A percentile compares a stretch with the other conserved stretches of the same genome.
Evolutionary conservation across 2,797 vertebrate genomes (phyloP).

Genomic region (Oreortyx pictus): DNA sequence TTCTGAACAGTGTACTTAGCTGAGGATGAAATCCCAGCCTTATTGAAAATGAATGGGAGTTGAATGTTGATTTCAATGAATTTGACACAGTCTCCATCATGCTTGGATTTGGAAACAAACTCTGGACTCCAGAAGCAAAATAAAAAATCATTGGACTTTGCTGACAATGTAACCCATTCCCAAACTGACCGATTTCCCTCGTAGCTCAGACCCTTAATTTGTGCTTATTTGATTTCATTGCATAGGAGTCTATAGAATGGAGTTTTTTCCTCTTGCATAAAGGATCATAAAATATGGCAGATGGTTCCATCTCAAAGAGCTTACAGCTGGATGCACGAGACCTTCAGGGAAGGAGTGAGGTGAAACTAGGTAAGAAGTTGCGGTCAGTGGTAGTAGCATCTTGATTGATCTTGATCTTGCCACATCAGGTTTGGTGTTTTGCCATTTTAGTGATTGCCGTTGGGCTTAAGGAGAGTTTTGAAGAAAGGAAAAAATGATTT

Average conservation of each 20-base stretch:
- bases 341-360: background rate
- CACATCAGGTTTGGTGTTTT: background rate
- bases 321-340: background rate
- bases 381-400: background rate
- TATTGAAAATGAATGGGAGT: background rate
- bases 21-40: background rate
- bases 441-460: background rate
- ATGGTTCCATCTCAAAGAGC: background rate
- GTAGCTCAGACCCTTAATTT: background rate
- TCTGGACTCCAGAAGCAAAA: background rate
- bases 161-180: background rate
- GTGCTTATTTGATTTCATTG: background rate
- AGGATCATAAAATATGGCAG: background rate
- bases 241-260: background rate
- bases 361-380: background rate
- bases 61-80: background rate
- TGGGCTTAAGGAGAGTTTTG: background rate
- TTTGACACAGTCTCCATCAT: background rate
- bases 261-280: background rate
- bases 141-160: background rate
- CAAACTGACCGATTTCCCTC: background rate
- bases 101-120: background rate
- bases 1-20: background rate
- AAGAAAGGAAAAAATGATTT: background rate
- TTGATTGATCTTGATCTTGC: background rate